phyloP scores from a whole-genome alignment of 2,888 invertebrate genomes.

The Philhelius pedissequus region DNA sequence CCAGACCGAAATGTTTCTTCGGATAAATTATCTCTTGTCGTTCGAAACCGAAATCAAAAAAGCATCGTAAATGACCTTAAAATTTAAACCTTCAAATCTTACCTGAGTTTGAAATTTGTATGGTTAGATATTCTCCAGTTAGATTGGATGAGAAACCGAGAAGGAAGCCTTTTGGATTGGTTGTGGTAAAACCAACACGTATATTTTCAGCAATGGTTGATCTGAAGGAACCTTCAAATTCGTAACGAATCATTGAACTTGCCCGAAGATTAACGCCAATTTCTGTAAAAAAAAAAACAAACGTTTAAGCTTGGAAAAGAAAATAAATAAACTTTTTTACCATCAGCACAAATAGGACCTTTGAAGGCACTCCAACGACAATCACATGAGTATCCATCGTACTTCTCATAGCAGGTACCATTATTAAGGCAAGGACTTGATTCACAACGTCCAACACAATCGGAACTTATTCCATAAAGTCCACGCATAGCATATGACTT shows the following conservation, averaged over 20 bases:
- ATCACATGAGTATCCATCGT: conserved; percentile 95
- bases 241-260: conserved; percentile 94
- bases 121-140: conserved; percentile 93
- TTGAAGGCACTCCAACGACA: conserved; percentile 99
- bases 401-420: conserved; percentile 95
- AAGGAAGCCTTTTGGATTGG: conserved; percentile 96
- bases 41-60: conserved; percentile 98
- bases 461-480: conserved; percentile 87
- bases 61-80: conserved; percentile 92
- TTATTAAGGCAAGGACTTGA: conserved; percentile 97
- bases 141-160: conserved; percentile 93
- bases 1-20: conserved; percentile 93
- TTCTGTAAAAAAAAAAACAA: conserved; percentile 82
- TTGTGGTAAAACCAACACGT: conserved; percentile 97
- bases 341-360: conserved; percentile 97
- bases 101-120: conserved; percentile 97
- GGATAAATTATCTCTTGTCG: conserved; percentile 95
- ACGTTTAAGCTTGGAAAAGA: background rate
- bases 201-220: conserved; percentile 94
- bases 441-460: conserved; percentile 93
- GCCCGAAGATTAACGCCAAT: conserved; percentile 96
- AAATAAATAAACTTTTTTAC: conserved; percentile 78
- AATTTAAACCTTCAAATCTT: background rate
- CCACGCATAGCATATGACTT: conserved; percentile 85
- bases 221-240: conserved; percentile 93